phyloP scores from a whole-genome alignment of 2,113 vertebrate species.

The Tapirus terrestris region DNA sequence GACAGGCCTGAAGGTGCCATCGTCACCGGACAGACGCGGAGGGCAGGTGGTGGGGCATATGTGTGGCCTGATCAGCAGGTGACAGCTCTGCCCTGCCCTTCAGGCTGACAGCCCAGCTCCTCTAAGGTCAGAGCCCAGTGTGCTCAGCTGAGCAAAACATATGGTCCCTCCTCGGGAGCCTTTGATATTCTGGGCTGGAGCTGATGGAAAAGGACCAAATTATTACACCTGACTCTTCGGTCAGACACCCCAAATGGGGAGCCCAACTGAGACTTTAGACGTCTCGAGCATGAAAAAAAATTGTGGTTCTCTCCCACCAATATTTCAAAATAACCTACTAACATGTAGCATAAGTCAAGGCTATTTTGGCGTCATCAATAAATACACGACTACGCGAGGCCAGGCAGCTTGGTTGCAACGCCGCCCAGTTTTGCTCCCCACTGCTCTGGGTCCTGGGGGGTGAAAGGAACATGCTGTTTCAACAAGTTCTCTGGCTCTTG shows the following conservation, averaged over 20 bases:
- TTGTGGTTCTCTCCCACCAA: background rate
- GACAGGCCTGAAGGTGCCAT: background rate
- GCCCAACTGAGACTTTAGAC: background rate
- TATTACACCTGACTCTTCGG: background rate
- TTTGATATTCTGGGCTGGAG: background rate
- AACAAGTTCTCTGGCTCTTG: background rate
- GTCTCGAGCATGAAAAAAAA: background rate
- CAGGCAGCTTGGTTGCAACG: background rate
- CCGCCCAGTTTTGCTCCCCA: rapidly evolving
- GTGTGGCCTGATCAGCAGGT: background rate
- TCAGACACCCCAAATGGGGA: background rate
- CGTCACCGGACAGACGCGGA: rapidly evolving
- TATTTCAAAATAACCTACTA: conserved; percentile 8
- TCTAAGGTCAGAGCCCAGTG: background rate
- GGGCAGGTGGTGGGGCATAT: background rate
- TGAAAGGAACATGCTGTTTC: background rate
- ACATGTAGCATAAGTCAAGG: background rate
- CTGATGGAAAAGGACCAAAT: background rate
- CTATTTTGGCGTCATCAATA: background rate
- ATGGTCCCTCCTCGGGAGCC: background rate
- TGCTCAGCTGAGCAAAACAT: background rate
- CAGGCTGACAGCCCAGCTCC: background rate
- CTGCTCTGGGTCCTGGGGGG: background rate
- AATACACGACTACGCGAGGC: background rate
- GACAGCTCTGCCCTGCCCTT: background rate